These are phyloP conservation scores for Rhyacichthys aspro DNA, from an alignment of 2,797 vertebrate species.

Conservation along the genomic window DNA sequence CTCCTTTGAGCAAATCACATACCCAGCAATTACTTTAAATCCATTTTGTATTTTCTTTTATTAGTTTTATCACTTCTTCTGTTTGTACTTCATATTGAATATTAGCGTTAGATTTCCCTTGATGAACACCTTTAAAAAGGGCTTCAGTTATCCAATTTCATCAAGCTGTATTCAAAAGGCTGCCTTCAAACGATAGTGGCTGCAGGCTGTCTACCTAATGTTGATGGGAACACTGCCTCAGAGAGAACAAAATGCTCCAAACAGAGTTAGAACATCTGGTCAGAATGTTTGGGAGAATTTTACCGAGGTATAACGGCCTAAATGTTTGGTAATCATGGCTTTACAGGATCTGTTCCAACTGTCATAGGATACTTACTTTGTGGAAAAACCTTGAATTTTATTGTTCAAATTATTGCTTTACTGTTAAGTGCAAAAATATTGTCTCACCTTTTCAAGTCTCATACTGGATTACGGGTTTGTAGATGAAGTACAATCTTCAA, in stretches of 20 bases:
- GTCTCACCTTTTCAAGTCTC: too few relatives aligned
- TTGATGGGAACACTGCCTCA: slow-evolving; percentile 15
- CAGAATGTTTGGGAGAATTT: slow-evolving; percentile 2
- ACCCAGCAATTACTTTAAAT: slow-evolving; percentile 9
- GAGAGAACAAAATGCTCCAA: slow-evolving; percentile 9
- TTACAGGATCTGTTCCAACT: slow-evolving; percentile 33
- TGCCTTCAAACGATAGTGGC: slow-evolving; percentile 11
- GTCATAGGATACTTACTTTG: slow-evolving; percentile 26
- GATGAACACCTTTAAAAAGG: slow-evolving; percentile 9
- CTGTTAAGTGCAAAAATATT: too few relatives aligned
- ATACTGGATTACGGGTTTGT: too few relatives aligned
- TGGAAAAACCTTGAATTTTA: slow-evolving; percentile 15
- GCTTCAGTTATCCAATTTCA: slow-evolving; percentile 22
- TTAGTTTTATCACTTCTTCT: slow-evolving; percentile 3
- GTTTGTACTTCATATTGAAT: slow-evolving; percentile 8
- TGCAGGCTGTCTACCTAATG: slow-evolving; percentile 9
- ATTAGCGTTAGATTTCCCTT: not conserved
- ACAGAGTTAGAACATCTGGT: slow-evolving; percentile 24
- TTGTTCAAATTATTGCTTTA: slow-evolving; percentile 23
- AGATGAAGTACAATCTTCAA: too few relatives aligned
- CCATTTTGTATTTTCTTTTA: slow-evolving; percentile 4
- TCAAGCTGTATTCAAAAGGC: slow-evolving; percentile 13
- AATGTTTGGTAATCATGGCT: slow-evolving; percentile 26
- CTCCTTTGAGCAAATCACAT: slow-evolving; percentile 7
- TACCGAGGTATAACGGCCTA: too few relatives aligned